Base-by-base conservation (phyloP, 2,888 invertebrate genomes). In the Gymnoscelis rufifasciata region DNA sequence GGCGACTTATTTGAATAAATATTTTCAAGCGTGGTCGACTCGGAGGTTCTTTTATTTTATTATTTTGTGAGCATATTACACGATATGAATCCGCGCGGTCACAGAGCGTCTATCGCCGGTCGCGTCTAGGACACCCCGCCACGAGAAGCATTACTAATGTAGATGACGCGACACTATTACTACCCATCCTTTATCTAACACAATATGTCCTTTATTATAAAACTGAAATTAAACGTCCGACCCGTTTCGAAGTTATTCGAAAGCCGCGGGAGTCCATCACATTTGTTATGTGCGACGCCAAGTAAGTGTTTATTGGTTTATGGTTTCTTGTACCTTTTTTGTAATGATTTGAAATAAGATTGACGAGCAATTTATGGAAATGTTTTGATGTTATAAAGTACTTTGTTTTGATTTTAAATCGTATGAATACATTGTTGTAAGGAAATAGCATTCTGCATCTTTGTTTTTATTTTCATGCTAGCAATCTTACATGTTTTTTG, bases 1-100 rank as follows among this genome's bases (percentile, higher is more conserved):
- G 78, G 82, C 76, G 75, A 83, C 83, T 81, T 84, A 86, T 88
- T 87, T 87, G 79, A 88, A 87, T 87, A 84, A 86, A 87, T 86
- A 83, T 83, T 81, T 83, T 74, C 59, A 74, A 78, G 74, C 68
- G 74, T 66, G 72, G 66, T 66, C 66, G 68, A 66, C 63, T 66
- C 59, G 57, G 66, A 64, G 64, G 54, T 64, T 41, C 41, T 43
- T 37, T 69, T 68, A 64, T 49, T 78, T 76, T 65, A 74, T 78
- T 78, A 77, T 79, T 74, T 77, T 72, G 68, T 76, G 67, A 51
- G 51, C 54, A 54, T 56, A 54, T 54, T 56, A 58, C 54, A 56
- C 50, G 52, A 45, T 48, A 49, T 56, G 50, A 50, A 54, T 50
- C 38, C 31, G 47, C 53, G 51, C 49, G 49, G 48, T 40, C 47